Percentiles rank a stretch among this genome's conserved stretches.
phyloP scores from a whole-genome alignment of 2,888 invertebrate species.

The Thelaira solivaga region DNA sequence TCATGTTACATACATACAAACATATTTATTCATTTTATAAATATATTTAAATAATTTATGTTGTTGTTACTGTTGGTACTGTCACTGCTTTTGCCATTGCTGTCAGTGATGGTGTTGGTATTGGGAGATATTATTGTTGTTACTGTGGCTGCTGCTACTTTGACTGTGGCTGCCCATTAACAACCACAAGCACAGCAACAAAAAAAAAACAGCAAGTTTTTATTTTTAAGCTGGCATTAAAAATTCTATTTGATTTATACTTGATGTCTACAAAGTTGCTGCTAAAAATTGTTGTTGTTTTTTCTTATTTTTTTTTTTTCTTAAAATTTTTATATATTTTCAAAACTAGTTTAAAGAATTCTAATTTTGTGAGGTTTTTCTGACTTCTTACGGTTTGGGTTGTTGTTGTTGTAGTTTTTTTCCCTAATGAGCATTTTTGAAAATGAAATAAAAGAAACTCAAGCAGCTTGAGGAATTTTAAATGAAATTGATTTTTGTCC shows the following conservation, averaged over 20 bases:
- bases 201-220: slow-evolving; percentile 47
- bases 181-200: too few species aligned
- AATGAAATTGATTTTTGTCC: too few species aligned
- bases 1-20: too few species aligned
- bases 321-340: slow-evolving; percentile 10
- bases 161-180: slow-evolving; percentile 46
- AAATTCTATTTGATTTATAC: slow-evolving; percentile 39
- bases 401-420: slow-evolving; percentile 7
- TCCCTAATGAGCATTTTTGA: slow-evolving; percentile 7
- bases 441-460: background rate
- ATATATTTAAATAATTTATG: slow-evolving; percentile 1
- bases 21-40: slow-evolving; percentile 32
- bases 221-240: slow-evolving; percentile 42
- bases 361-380: slow-evolving; percentile 18
- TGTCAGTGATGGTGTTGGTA: slow-evolving; percentile 1
- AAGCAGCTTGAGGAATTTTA: too few species aligned
- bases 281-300: background rate
- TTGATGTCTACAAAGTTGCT: background rate
- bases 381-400: too few species aligned
- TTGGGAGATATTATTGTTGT: slow-evolving; percentile 15
- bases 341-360: slow-evolving; percentile 57
- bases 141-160: slow-evolving; percentile 13
- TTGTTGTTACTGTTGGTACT: slow-evolving; percentile 35
- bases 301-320: background rate
- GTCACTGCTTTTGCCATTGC: slow-evolving; percentile 24